Evolutionary conservation across 2,888 invertebrate species (phyloP), one percentile per base, ranked within the genome.

Genomic region (Andrena bicolor): DNA sequence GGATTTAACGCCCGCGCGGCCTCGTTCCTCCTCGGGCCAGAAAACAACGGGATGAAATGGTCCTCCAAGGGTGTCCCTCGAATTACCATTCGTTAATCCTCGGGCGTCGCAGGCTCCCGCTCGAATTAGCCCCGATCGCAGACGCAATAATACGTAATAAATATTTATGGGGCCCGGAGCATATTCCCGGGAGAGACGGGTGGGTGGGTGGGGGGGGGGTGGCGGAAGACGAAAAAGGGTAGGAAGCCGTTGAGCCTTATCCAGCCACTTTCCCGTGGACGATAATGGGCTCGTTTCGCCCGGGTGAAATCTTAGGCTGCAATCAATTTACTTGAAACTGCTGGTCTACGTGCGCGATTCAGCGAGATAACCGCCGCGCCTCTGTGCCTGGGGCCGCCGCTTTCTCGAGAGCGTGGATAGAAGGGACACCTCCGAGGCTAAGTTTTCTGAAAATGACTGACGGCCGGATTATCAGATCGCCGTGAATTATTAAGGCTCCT

Each of bases 391-490:
- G 58, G 66, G 56, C 56, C 56, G 56, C 66, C 48, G 53, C 65
- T 70, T 70, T 61, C 69, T 72, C 64, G 63, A 58, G 76, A 41
- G 63, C 35, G 41, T 32, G 65, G 74, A 77, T 68, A 75, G 65
- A 71, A 64, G 80, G 65, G 56, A 66, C 81, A 72, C 75, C 83
- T 75, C 72, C 64, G 68, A 75, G 84, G 83, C 73, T 65, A 82
- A 85, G 79, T 85, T 84, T 84, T 82, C 84, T 82, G 85, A 84
- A 82, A 85, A 85, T 84, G 85, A 85, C 85, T 85, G 85, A 85
- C 85, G 85, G 76, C 76, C 41, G 69, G 82, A 84, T 84, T 85
- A 85, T 84, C 85, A 79, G 85, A 85, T 85, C 85, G 81, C 71
- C 69, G 80, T 84, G 68, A 83, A 81, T 83, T 83, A 81, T 83